Conservation (phyloP, 2,888 invertebrate species). For the Diarsia rubi region DNA sequence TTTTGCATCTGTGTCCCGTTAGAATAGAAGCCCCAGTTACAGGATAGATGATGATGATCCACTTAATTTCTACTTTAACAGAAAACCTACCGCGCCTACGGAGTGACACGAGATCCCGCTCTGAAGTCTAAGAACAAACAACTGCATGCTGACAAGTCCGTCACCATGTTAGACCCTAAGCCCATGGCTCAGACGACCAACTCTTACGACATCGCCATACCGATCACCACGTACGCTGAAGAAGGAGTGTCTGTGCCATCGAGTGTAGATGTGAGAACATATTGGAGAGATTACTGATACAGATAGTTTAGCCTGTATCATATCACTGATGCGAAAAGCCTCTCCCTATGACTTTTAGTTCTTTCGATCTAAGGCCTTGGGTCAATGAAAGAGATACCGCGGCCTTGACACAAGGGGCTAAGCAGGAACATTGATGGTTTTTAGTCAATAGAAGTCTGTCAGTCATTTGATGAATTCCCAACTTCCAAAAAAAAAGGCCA, state of each 20-base stretch:
- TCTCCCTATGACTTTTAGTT: no score
- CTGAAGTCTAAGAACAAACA: constrained; percentile 4
- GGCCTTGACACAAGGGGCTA: no score
- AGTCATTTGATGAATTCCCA: no score
- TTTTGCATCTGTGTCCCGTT: neutral
- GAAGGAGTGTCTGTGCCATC: constrained; percentile 2
- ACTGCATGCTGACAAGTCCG: constrained; percentile 4
- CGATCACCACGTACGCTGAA: constrained; percentile 3
- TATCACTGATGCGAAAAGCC: no score
- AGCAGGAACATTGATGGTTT: no score
- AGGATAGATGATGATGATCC: neutral
- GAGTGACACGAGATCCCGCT: constrained; percentile 54
- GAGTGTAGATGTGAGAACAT: constrained; percentile 16
- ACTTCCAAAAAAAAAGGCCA: no score
- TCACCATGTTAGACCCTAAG: constrained; percentile 15
- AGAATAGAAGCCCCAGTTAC: neutral
- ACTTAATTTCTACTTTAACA: constrained; percentile 26
- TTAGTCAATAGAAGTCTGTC: no score
- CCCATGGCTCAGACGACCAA: neutral
- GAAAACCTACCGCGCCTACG: constrained; percentile 73
- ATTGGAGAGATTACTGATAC: no score
- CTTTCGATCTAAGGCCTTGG: no score
- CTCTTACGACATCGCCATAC: constrained; percentile 3
- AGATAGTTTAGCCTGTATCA: no score
- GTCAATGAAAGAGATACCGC: no score